phyloP scores from a whole-genome alignment of 2,113 vertebrate genomes.

The Hemiscyllium ocellatum region DNA sequence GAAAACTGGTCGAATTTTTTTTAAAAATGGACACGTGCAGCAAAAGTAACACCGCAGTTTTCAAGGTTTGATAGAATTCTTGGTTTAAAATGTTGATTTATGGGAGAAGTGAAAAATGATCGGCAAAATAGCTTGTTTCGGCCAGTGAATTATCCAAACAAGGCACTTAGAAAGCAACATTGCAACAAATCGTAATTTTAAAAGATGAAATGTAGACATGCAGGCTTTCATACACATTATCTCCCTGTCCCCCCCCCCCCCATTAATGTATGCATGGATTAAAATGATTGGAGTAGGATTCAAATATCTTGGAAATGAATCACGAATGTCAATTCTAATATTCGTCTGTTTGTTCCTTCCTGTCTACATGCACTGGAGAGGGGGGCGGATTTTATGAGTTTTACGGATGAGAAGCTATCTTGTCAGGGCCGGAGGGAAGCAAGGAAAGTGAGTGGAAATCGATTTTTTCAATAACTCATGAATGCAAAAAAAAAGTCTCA shows the following conservation, averaged over 20 bases:
- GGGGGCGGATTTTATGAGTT: neutral
- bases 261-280: neutral
- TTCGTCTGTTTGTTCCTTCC: neutral
- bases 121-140: neutral
- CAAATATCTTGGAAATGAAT: neutral
- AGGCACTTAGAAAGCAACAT: no score
- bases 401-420: conserved; percentile 15
- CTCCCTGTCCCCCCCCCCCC: neutral
- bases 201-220: neutral
- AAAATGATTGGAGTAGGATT: neutral
- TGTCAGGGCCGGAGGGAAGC: neutral
- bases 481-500: conserved; percentile 26
- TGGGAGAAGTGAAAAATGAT: neutral
- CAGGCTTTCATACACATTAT: neutral
- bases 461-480: conserved; percentile 28
- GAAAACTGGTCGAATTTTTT: neutral
- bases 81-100: neutral
- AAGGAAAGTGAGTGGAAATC: neutral
- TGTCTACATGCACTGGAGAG: neutral
- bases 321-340: neutral
- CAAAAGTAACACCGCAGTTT: neutral
- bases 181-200: neutral
- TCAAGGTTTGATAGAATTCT: neutral
- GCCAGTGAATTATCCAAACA: neutral
- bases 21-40: neutral